Evolutionary conservation across 2,888 invertebrate genomes (phyloP).

Genomic region (Teinopalpus imperialis): DNA sequence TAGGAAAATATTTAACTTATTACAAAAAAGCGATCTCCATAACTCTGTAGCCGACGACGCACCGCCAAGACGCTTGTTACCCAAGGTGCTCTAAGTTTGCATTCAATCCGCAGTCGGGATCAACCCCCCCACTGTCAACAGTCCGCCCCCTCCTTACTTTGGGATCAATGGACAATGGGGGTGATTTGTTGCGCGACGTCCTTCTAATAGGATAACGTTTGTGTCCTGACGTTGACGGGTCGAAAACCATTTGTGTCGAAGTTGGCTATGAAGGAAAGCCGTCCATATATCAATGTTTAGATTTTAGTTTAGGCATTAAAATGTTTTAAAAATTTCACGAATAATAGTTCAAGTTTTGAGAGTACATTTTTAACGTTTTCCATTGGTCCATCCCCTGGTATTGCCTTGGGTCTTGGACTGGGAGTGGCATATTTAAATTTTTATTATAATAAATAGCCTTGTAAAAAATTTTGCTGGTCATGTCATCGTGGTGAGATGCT

Average conservation of each 20-base stretch:
- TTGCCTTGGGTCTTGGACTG: too few species aligned
- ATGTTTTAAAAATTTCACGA: background rate
- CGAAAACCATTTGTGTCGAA: conserved; percentile 10
- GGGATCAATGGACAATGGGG: conserved; percentile 53
- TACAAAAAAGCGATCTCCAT: conserved; percentile 39
- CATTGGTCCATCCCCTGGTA: too few species aligned
- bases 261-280: background rate
- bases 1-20: too few species aligned
- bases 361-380: too few species aligned
- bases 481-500: too few species aligned
- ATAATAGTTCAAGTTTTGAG: too few species aligned
- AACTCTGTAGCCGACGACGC: conserved; percentile 12
- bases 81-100: conserved; percentile 54
- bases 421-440: too few species aligned
- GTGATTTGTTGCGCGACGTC: conserved; percentile 49
- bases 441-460: too few species aligned
- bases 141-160: conserved; percentile 17
- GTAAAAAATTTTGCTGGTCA: too few species aligned
- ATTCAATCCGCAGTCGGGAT: conserved; percentile 47
- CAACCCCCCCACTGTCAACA: conserved; percentile 35
- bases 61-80: conserved; percentile 64
- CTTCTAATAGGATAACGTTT: conserved; percentile 47
- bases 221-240: conserved; percentile 25
- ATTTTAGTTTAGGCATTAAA: background rate
- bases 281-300: conserved; percentile 1